Percentiles rank a stretch among this genome's conserved stretches.
These are phyloP conservation scores for Epistrophe eligans DNA, from an alignment of 2,888 invertebrate genomes.

Conservation along the genomic window DNA sequence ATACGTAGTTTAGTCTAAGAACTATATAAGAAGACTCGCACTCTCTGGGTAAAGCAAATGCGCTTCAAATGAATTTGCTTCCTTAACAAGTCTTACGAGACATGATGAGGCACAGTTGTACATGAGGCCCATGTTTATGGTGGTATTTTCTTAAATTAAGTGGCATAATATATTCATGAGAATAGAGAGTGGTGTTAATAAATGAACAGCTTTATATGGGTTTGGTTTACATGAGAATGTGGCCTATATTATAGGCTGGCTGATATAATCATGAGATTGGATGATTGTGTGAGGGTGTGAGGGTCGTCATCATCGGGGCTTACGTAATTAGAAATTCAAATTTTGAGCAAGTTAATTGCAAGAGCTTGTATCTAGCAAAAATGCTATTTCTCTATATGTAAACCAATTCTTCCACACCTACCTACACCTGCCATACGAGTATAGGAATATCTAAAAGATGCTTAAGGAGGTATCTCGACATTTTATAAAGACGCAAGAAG, in stretches of 20 bases:
- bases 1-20: constrained; percentile 7
- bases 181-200: constrained; percentile 63
- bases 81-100: constrained; percentile 50
- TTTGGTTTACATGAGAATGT: constrained; percentile 17
- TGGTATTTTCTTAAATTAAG: constrained; percentile 72
- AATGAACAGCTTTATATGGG: constrained; percentile 64
- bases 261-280: constrained; percentile 1
- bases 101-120: constrained; percentile 33
- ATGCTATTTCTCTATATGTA: neutral
- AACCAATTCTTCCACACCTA: neutral
- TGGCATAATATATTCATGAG: constrained; percentile 72
- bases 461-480: too few relatives aligned
- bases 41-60: constrained; percentile 39
- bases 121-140: constrained; percentile 49
- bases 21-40: neutral
- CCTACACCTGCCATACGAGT: too few relatives aligned
- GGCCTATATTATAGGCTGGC: neutral
- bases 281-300: neutral
- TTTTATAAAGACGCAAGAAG: too few relatives aligned
- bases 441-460: too few relatives aligned
- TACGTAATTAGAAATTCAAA: constrained; percentile 69
- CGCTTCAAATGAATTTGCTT: constrained; percentile 58
- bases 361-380: neutral
- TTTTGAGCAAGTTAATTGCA: constrained; percentile 67
- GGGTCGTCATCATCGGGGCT: neutral